phyloP scores from a whole-genome alignment of 2,888 invertebrate species.

The Leptinotarsa juncta region DNA sequence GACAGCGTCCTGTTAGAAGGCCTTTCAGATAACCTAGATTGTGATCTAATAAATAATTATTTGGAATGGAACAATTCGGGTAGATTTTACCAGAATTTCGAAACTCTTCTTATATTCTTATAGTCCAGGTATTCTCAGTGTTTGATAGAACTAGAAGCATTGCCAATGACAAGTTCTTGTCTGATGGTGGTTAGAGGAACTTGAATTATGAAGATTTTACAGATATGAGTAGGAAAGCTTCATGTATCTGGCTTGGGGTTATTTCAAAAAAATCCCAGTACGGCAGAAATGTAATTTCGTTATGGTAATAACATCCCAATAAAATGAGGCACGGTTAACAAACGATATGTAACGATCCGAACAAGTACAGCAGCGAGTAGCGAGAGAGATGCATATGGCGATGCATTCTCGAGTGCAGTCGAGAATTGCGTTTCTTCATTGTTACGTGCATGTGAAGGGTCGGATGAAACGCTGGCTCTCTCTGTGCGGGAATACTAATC shows the following conservation, averaged over 20 bases:
- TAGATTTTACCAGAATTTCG: too few relatives aligned
- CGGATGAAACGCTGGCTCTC: constrained; percentile 46
- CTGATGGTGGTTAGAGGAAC: too few relatives aligned
- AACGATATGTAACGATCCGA: constrained; percentile 15
- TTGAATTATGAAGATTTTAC: too few relatives aligned
- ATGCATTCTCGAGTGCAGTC: constrained; percentile 57
- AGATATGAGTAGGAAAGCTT: too few relatives aligned
- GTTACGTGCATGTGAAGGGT: constrained; percentile 56
- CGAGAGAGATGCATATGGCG: constrained; percentile 35
- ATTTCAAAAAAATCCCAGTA: not conserved
- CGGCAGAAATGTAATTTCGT: constrained; percentile 10
- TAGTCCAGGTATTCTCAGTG: too few relatives aligned
- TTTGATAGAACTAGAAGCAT: too few relatives aligned
- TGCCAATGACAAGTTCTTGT: too few relatives aligned
- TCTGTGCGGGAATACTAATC: constrained; percentile 59
- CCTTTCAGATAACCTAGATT: too few relatives aligned
- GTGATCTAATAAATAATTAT: too few relatives aligned
- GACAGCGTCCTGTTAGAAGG: too few relatives aligned
- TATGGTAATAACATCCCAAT: constrained; percentile 18
- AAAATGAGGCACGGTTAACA: constrained; percentile 15
- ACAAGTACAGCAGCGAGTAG: not conserved
- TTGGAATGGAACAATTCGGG: too few relatives aligned
- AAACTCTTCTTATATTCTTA: too few relatives aligned
- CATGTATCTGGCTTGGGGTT: not conserved
- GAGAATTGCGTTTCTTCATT: constrained; percentile 59